phyloP scores from a whole-genome alignment of 2,797 vertebrate genomes.

The Poeciliopsis turneri region DNA sequence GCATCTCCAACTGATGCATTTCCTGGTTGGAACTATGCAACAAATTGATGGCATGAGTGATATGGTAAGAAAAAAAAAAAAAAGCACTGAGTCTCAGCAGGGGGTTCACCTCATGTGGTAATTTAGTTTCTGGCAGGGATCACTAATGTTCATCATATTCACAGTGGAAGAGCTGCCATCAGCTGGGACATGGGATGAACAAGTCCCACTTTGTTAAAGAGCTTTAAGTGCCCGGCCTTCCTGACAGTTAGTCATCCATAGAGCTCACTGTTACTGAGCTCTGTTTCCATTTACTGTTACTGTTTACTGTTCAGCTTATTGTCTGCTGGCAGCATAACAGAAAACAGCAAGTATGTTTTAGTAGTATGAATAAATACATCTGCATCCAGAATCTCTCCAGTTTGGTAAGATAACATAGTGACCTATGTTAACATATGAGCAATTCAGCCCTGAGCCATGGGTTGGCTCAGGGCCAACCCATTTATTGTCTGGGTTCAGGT shows the following conservation, averaged over 20 bases:
- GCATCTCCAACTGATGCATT: not conserved
- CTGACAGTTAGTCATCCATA: not conserved
- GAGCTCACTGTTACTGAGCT: not conserved
- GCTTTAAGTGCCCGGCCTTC: not conserved
- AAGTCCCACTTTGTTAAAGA: not conserved
- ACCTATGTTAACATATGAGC: not conserved
- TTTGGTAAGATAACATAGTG: not conserved
- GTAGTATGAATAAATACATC: not conserved
- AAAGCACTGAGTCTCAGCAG: not conserved
- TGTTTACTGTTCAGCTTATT: not conserved
- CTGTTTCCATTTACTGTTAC: too few species aligned
- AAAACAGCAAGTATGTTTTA: not conserved
- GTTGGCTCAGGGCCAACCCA: not conserved
- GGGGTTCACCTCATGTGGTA: not conserved
- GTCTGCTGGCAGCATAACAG: not conserved
- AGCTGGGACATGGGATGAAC: not conserved
- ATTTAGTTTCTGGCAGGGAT: not conserved
- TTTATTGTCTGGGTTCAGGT: not conserved
- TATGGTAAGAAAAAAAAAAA: not conserved
- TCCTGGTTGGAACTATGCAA: not conserved
- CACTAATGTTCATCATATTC: not conserved
- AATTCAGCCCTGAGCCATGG: not conserved
- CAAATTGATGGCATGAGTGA: not conserved
- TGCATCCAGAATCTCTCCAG: not conserved
- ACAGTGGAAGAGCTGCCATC: not conserved